These are phyloP conservation scores for Distichodus sexfasciatus DNA, from an alignment of 2,797 vertebrate genomes.

Conservation along the genomic window DNA sequence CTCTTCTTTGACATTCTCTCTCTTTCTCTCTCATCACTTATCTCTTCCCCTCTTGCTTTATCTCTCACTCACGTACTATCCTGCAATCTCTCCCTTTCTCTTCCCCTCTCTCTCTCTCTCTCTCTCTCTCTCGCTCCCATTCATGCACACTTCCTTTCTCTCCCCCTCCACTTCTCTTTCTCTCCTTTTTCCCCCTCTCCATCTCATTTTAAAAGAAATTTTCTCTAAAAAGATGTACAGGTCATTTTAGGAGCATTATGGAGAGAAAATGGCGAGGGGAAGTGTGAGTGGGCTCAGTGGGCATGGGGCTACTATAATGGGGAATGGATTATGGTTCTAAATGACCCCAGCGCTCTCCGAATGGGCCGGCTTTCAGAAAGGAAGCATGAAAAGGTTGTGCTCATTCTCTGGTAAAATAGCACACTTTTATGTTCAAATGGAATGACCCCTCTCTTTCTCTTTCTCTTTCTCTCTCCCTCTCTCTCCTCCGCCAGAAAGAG, in stretches of 20 bases:
- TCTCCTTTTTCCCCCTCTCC: not conserved
- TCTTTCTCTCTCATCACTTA: too few species aligned
- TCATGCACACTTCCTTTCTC: constrained; percentile 53
- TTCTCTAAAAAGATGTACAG: constrained; percentile 47
- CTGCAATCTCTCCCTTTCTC: too few species aligned
- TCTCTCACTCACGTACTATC: too few species aligned
- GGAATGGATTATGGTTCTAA: constrained; percentile 51
- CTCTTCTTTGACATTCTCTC: too few species aligned
- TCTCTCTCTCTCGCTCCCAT: constrained; percentile 52
- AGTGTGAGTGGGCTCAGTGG: constrained; percentile 35
- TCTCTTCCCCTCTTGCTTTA: constrained; percentile 40
- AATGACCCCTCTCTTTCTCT: constrained; percentile 37
- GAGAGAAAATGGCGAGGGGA: constrained; percentile 5
- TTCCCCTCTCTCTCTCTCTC: constrained; percentile 58
- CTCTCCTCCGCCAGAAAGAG: constrained; percentile 84
- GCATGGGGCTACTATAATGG: constrained; percentile 47
- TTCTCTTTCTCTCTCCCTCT: not conserved
- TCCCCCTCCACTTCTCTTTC: not conserved
- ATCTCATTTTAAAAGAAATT: constrained; percentile 51
- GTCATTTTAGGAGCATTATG: constrained; percentile 53
- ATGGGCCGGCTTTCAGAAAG: constrained; percentile 40
- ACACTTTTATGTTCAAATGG: constrained; percentile 46
- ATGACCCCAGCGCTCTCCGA: constrained; percentile 47
- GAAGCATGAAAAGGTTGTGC: constrained; percentile 51
- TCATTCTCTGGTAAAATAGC: constrained; percentile 50